These are phyloP conservation scores for Pipistrellus pipistrellus DNA, from an alignment of 2,797 vertebrate species.

Conservation along the genomic window DNA sequence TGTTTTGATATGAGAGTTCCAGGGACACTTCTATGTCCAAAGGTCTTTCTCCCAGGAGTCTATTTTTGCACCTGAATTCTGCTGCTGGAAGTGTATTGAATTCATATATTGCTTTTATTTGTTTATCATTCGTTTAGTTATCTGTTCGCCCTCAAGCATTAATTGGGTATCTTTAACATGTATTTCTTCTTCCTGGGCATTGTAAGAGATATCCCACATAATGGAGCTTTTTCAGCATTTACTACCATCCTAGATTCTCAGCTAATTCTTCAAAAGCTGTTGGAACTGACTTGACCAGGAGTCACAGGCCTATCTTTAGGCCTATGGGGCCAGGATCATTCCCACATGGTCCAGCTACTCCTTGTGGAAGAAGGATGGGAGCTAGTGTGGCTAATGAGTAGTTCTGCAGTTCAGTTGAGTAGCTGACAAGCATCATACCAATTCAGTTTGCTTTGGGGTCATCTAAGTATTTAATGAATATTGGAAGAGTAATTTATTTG, in stretches of 20 bases:
- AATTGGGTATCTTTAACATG: neutral
- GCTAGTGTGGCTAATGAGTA: neutral
- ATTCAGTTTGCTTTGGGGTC: neutral
- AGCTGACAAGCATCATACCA: neutral
- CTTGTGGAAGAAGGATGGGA: neutral
- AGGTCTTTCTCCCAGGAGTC: neutral
- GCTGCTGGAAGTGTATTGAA: neutral
- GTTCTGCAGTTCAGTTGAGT: neutral
- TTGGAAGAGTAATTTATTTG: constrained; percentile 17
- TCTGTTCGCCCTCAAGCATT: neutral
- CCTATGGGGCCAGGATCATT: neutral
- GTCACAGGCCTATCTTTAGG: neutral
- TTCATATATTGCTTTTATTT: neutral
- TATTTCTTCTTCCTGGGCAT: neutral
- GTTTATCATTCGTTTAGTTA: neutral
- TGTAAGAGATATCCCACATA: neutral
- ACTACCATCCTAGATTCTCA: neutral
- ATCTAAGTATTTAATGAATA: constrained; percentile 6
- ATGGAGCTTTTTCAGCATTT: neutral
- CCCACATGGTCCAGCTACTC: neutral
- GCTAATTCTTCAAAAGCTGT: neutral
- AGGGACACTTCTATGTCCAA: neutral
- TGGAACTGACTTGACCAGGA: neutral
- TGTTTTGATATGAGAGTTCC: neutral
- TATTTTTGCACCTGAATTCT: neutral